A percentile compares a stretch with the other conserved stretches of the same genome.
Evolutionary conservation across 2,888 invertebrate genomes (phyloP).

Genomic region (Fabriciana adippe): DNA sequence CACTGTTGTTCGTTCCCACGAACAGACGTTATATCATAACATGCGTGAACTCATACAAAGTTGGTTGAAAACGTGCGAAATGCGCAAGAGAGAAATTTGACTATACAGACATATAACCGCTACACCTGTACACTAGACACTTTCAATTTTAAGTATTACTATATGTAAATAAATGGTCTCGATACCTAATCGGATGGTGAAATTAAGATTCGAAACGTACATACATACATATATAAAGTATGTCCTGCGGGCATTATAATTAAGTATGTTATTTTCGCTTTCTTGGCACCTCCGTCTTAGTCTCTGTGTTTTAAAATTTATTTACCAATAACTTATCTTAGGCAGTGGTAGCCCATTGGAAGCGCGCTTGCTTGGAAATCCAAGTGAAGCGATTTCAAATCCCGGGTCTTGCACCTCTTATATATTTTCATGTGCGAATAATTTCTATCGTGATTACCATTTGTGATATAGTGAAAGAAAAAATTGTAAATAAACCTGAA

Average conservation of each 20-base stretch:
- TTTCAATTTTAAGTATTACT: constrained; percentile 20
- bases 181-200: constrained; percentile 1
- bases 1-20: constrained; percentile 39
- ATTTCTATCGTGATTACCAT: too few species aligned
- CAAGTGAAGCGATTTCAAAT: too few species aligned
- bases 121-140: constrained; percentile 19
- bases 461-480: too few species aligned
- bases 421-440: too few species aligned
- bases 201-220: constrained; percentile 18
- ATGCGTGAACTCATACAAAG: constrained; percentile 45
- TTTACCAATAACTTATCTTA: background rate
- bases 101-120: constrained; percentile 13
- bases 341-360: too few species aligned
- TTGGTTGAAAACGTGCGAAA: constrained; percentile 73
- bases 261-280: constrained; percentile 14
- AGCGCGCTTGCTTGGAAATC: too few species aligned
- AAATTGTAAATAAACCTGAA: too few species aligned
- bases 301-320: background rate
- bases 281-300: background rate
- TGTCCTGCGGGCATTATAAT: constrained; percentile 18
- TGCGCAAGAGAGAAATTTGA: constrained; percentile 64
- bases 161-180: background rate
- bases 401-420: too few species aligned
- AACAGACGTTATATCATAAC: constrained; percentile 47
- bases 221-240: background rate